Percentiles rank a stretch among this genome's conserved stretches.
phyloP scores from a whole-genome alignment of 2,113 vertebrate species.

The Sialia sialis region DNA sequence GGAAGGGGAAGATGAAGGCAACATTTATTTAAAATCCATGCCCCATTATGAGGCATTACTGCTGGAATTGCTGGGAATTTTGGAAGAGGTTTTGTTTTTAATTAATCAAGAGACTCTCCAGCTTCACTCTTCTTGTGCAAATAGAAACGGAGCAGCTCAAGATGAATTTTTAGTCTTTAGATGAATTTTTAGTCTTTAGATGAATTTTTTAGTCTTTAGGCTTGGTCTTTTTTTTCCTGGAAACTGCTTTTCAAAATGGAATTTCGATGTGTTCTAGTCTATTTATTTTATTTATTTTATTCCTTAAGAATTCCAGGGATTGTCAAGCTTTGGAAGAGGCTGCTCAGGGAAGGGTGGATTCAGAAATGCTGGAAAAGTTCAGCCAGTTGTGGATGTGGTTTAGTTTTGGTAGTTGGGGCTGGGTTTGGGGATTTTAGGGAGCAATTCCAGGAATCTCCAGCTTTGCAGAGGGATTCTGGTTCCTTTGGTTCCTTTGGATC shows the following conservation, averaged over 20 bases:
- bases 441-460: accelerated
- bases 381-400: accelerated
- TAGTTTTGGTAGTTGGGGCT: neutral
- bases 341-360: neutral
- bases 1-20: neutral
- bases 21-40: neutral
- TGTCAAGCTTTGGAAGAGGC: neutral
- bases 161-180: neutral
- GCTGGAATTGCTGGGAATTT: neutral
- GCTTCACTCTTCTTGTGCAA: neutral
- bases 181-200: neutral
- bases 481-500: neutral
- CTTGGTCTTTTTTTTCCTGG: neutral
- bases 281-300: neutral
- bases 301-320: neutral
- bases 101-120: neutral
- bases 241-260: neutral
- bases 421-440: neutral
- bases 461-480: neutral
- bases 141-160: neutral
- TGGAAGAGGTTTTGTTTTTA: neutral
- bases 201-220: neutral
- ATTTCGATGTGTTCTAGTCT: accelerated
- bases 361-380: accelerated
- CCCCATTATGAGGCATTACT: neutral